A percentile compares a stretch with the other conserved stretches of the same genome.
phyloP scores from a whole-genome alignment of 2,888 invertebrate genomes.

The Noctua comes region DNA sequence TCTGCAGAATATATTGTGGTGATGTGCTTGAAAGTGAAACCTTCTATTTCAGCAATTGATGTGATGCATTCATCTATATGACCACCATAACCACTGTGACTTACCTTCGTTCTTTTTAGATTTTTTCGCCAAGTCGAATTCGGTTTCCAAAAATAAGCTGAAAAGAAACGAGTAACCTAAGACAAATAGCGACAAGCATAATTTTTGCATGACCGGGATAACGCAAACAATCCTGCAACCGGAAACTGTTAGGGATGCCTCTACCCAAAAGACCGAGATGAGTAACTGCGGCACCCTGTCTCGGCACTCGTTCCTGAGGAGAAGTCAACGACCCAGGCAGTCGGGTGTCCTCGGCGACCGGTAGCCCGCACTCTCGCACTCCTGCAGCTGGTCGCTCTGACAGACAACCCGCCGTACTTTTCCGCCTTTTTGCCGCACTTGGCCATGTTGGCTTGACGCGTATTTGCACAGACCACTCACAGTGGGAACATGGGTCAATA shows the following conservation, averaged over 20 bases:
- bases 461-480: constrained; percentile 35
- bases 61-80: not conserved
- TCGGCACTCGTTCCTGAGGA: constrained; percentile 5
- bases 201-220: not conserved
- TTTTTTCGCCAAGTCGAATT: too few species aligned
- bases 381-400: constrained; percentile 45
- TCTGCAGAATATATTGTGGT: constrained; percentile 2
- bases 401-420: constrained; percentile 41
- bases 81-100: not conserved
- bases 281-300: constrained; percentile 28
- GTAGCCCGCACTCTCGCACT: constrained; percentile 7
- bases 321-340: constrained; percentile 58
- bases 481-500: constrained; percentile 25
- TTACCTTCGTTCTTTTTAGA: not conserved
- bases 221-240: not conserved
- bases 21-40: not conserved
- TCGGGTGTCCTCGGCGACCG: constrained; percentile 44
- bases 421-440: constrained; percentile 52
- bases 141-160: not conserved
- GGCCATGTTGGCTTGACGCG: constrained; percentile 24
- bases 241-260: not conserved
- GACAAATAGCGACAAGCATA: not conserved
- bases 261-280: constrained; percentile 6
- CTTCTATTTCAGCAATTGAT: not conserved
- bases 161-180: not conserved